Evolutionary conservation across 30 jellyfish, hydroid and myxozoan species (phyloP), one percentile per base, ranked within the genome.

Genomic region (Phacellophora camtschatica): DNA sequence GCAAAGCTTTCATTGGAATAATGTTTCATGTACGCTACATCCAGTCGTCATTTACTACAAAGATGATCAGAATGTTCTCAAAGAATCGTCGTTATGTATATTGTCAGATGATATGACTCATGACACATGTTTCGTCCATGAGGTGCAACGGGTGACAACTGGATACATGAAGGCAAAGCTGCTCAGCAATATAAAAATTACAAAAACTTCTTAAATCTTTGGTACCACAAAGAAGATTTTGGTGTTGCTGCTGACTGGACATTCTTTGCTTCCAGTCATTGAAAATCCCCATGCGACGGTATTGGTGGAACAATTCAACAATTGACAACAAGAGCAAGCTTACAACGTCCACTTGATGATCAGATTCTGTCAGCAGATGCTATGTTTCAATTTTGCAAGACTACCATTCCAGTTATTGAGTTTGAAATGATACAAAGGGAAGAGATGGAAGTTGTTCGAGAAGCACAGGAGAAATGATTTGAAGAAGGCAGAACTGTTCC

Each of bases 311-410:
- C 45, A 9, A 25, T 27, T 42, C n/a, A n/a, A n/a, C n/a, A n/a
- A n/a, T n/a, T n/a, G n/a, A n/a, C n/a, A n/a, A n/a, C n/a, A 55
- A 77, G 73, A 61, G 95, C 79, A 39, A 84, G 95, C 53, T 68
- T 84, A 16, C 95, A 71, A 54, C 41, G 95, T 25, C 68, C 80
- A n/a, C 2, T 66, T 25, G 10, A 53, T 33, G 55, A 56, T 27
- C 95, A 84, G 32, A 72, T 74, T 51, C 42, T 84, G 42, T 51
- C 87, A n/a, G 73, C 95, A 34, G 34, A n/a, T 20, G 48, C 36
- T 1, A n/a, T 82, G 29, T 82, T 18, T 36, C 28, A 70, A 30
- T 71, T 45, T 69, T 50, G 95, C 76, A 37, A 68, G 31, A 71
- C 49, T 36, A 25, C 71, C 1, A 35, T 82, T 53, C 6, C 45